Evolutionary conservation across 2,797 vertebrate genomes (phyloP), one percentile per base, ranked within the genome.

Genomic region (Oryzias dopingdopingensis): DNA sequence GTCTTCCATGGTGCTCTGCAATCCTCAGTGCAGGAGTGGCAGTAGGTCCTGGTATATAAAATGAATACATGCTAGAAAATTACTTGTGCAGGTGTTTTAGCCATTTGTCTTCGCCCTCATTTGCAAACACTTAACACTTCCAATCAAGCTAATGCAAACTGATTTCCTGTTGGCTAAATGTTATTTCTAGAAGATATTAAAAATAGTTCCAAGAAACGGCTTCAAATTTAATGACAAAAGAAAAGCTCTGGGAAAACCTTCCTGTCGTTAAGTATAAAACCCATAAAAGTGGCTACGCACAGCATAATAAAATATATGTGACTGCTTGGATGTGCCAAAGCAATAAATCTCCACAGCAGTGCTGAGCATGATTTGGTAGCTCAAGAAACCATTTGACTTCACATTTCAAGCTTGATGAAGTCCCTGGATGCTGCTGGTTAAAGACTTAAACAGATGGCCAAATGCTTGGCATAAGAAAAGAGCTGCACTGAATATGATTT

Each of bases 401-500:
- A 81, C 86, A 90, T 85, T 81, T 88, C 81, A 86, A 77, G 84
- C 86, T 87, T 84, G 86, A 89, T 86, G 81, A 88, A 86, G 88
- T 91, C 90, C 88, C 89, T 75, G 67, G 80, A 87, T 79, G 77
- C 76, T 69, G 77, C 79, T 82, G 85, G 87, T 90, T 90, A 91
- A 91, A 90, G 87, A 83, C 87, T 89, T 89, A 76, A 91, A 86
- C 90, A 91, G 91, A 92, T 92, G 91, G 90, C 85, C 88, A 84
- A 87, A 91, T 88, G 87, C 86, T 91, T 91, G 90, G 90, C 87
- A 44, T 56, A 48, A 75, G 85, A 90, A 91, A 82, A 91, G 82
- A 91, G 84, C 82, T 70, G 81, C 81, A 81, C 77, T 82, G 88
- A 88, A 90, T 88, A 86, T 88, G 87, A 89, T 89, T 84, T 86